These are phyloP conservation scores for Pyxicephalus adspersus DNA, from an alignment of 2,113 vertebrate species.

Conservation along the genomic window DNA sequence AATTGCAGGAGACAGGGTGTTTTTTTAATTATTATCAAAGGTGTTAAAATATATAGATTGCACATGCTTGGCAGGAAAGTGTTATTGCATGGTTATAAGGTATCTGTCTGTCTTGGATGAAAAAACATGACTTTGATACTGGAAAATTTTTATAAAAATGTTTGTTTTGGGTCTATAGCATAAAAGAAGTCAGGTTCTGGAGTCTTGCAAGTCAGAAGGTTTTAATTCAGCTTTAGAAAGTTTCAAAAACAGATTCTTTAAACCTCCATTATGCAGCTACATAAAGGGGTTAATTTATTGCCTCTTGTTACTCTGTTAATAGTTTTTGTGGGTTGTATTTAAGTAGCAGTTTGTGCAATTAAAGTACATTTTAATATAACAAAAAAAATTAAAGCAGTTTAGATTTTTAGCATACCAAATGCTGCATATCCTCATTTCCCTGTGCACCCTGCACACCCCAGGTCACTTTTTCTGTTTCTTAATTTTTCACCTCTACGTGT, in stretches of 20 bases:
- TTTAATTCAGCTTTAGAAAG: conserved; percentile 69
- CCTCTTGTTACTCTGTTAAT: neutral
- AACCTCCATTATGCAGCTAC: conserved; percentile 5
- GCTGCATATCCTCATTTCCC: too few species aligned
- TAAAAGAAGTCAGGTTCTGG: conserved; percentile 64
- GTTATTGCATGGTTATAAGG: conserved; percentile 70
- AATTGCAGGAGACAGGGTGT: conserved; percentile 76
- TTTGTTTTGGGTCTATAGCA: conserved; percentile 80
- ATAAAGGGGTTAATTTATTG: conserved; percentile 10
- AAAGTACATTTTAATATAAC: too few species aligned
- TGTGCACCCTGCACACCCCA: too few species aligned
- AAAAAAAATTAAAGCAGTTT: too few species aligned
- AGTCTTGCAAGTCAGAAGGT: conserved; percentile 62
- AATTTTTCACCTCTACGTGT: too few species aligned
- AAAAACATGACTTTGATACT: conserved; percentile 85
- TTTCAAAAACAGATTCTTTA: conserved; percentile 73
- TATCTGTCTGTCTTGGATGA: conserved; percentile 80
- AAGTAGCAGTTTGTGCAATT: too few species aligned
- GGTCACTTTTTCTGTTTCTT: too few species aligned
- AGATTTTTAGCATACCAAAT: too few species aligned
- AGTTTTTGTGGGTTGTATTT: too few species aligned
- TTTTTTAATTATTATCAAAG: conserved; percentile 82
- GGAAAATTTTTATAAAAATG: conserved; percentile 86
- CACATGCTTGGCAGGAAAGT: conserved; percentile 79
- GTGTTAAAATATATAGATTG: conserved; percentile 81